A percentile compares a stretch with the other conserved stretches of the same genome.
Evolutionary conservation across 2,797 vertebrate species (phyloP).

Genomic region (Neomorphus geoffroyi): DNA sequence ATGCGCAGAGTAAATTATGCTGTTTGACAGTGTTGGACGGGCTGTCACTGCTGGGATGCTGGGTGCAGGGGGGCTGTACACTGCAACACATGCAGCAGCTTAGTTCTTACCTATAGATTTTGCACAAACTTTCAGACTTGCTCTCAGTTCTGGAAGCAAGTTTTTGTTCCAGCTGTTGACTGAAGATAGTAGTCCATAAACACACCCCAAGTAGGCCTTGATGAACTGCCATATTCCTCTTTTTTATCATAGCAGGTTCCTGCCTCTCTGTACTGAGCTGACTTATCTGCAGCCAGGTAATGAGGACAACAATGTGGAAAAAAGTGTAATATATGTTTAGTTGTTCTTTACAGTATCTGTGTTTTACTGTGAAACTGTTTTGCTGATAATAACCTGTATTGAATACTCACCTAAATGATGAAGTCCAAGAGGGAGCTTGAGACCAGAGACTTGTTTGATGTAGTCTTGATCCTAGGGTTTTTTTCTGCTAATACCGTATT

Average conservation of each 20-base stretch:
- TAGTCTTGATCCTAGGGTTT: background rate
- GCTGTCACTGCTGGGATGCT: fast-evolving
- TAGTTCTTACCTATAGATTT: background rate
- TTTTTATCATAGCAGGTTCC: background rate
- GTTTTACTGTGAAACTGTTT: background rate
- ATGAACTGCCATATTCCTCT: background rate
- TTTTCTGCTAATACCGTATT: background rate
- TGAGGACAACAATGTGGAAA: background rate
- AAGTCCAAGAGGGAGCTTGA: background rate
- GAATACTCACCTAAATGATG: background rate
- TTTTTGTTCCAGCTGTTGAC: background rate
- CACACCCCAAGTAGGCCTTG: background rate
- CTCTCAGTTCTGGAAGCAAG: background rate
- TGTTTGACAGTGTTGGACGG: fast-evolving
- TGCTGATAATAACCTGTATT: background rate
- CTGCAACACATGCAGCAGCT: fast-evolving
- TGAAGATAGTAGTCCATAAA: background rate
- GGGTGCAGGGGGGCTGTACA: too few relatives aligned
- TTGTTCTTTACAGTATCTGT: background rate
- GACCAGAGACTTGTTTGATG: background rate
- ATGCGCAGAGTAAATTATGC: background rate
- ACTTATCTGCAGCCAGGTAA: background rate
- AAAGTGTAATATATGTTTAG: background rate
- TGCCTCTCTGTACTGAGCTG: background rate
- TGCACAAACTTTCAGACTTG: background rate